Evolutionary conservation across 2,113 vertebrate genomes (phyloP).

Genomic region (Nothoprocta pentlandii): DNA sequence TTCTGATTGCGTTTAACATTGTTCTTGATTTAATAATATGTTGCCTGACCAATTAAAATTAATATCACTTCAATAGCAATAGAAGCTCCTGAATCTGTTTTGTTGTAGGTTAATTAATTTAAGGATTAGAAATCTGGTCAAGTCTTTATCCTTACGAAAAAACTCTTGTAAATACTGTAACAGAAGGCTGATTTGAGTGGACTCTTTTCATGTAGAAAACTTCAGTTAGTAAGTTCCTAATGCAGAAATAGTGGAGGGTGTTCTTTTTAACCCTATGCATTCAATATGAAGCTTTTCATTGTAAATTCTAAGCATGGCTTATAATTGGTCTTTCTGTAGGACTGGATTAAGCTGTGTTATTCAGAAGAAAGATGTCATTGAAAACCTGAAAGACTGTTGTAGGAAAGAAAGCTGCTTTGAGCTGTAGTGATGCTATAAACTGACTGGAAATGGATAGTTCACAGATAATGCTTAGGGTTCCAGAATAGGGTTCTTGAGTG

Average conservation of each 20-base stretch:
- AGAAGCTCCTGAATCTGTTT: slow-evolving; percentile 2
- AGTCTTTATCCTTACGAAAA: not conserved
- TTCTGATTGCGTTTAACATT: slow-evolving; percentile 2
- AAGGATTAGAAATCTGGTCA: not conserved
- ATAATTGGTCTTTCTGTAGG: not conserved
- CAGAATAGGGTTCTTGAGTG: not conserved
- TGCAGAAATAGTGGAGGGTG: not conserved
- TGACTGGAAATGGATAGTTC: not conserved
- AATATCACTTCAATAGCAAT: slow-evolving; percentile 48
- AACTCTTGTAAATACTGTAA: not conserved
- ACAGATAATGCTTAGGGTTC: not conserved
- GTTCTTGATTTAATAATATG: slow-evolving; percentile 61
- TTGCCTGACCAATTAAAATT: slow-evolving; percentile 28
- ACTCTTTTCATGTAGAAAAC: not conserved
- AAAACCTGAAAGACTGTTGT: not conserved
- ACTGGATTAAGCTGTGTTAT: not conserved
- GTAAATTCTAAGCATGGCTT: not conserved
- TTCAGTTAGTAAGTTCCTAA: not conserved
- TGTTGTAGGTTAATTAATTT: slow-evolving; percentile 12
- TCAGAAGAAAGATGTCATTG: not conserved
- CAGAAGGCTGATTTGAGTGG: not conserved
- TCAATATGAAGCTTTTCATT: not conserved
- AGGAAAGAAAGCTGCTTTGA: not conserved
- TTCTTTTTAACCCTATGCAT: not conserved
- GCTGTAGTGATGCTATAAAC: not conserved